phyloP scores from a whole-genome alignment of 2,113 vertebrate species.

The Elgaria multicarinata region DNA sequence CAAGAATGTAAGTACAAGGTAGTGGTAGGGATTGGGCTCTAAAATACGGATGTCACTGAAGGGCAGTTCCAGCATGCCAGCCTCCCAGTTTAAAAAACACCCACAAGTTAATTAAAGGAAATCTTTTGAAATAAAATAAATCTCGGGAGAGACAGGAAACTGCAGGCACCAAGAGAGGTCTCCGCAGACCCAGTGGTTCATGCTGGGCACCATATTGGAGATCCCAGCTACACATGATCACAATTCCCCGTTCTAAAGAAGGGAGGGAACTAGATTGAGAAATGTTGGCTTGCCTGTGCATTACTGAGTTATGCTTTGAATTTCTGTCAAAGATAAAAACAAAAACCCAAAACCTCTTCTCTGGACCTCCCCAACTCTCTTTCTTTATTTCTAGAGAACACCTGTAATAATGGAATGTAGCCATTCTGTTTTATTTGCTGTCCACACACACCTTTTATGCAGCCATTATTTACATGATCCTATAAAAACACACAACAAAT shows the following conservation, averaged over 20 bases:
- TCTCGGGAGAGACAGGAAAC: too few relatives aligned
- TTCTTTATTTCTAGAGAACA: background rate
- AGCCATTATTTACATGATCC: conserved; percentile 33
- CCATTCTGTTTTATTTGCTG: conserved; percentile 17
- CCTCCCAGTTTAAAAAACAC: too few relatives aligned
- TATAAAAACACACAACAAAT: conserved; percentile 39
- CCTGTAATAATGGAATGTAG: background rate
- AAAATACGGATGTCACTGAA: too few relatives aligned
- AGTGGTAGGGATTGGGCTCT: too few relatives aligned
- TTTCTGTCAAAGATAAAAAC: background rate
- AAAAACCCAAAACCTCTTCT: background rate
- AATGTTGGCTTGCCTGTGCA: background rate
- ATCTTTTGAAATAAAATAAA: too few relatives aligned
- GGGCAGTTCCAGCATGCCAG: too few relatives aligned
- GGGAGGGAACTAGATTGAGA: background rate
- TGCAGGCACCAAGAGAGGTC: background rate
- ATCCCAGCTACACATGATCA: background rate
- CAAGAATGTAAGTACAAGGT: too few relatives aligned
- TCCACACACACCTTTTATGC: conserved; percentile 15
- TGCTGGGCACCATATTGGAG: too few relatives aligned
- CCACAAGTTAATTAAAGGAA: too few relatives aligned
- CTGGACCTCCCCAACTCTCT: background rate
- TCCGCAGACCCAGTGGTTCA: background rate
- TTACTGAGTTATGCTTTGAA: background rate
- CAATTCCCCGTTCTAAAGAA: background rate